Base-by-base conservation (phyloP, 1,140 invertebrate species). In the Heterodera carotae region DNA sequence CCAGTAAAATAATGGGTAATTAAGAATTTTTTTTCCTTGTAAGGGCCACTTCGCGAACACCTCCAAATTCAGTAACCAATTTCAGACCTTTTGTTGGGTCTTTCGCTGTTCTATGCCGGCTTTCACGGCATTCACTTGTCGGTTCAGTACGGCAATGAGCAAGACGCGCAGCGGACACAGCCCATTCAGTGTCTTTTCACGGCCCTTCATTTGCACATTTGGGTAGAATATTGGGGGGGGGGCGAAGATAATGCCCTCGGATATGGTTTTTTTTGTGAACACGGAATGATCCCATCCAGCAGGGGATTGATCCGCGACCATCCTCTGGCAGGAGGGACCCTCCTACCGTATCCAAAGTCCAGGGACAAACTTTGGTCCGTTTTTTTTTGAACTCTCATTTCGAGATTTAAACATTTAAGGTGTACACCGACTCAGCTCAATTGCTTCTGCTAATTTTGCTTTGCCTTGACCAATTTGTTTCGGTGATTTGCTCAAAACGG, bases 381-480 rank as follows among this genome's bases (percentile, higher is more conserved):
- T n/a, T n/a, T n/a, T n/a, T n/a, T n/a, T n/a, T n/a, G n/a, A n/a
- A n/a, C n/a, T n/a, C n/a, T n/a, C n/a, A n/a, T n/a, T n/a, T n/a
- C 36, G 6, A 43, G 12, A 43, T 43, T 8, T 43, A 8, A 8
- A 6, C 39, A 43, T 70, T 22, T 25, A 71, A 66, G 78, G 25
- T 64, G 27, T 74, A 79, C 70, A 53, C 74, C 22, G 79, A 80
- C 36, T 48, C 67, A 27, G 36, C 79, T 15, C 43, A 71, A 39
- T 29, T 76, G 27, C 27, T 70, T 22, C 22, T 80, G 43, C 48
- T 80, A n/a, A 31, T 36, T 22, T 29, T 80, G 25, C 53, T 80
- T 25, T 80, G 79, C 31, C 33, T 75, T n/a, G 79, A 80, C 69
- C 79, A 80, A 69, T 36, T 80, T 4, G 69, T 80, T 71, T 81